These are phyloP conservation scores for Potamarius usumacintae DNA, from an alignment of 2,113 vertebrate genomes.

Conservation along the genomic window DNA sequence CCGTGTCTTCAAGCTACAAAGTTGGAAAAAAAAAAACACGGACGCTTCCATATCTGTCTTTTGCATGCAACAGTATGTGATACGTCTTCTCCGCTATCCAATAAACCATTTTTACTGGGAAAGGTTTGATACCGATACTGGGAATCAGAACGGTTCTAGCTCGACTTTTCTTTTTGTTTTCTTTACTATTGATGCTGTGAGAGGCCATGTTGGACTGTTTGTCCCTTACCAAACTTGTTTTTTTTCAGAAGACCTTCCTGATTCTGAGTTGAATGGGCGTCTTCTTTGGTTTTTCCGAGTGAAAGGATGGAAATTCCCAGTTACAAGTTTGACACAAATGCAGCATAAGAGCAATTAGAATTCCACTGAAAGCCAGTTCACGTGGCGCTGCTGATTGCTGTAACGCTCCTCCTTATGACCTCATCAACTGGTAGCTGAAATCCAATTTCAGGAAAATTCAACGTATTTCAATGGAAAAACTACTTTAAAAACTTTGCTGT, in stretches of 20 bases:
- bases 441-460: not conserved
- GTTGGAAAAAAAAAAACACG: not conserved
- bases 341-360: not conserved
- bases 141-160: not conserved
- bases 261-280: not conserved
- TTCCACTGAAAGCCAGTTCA: not conserved
- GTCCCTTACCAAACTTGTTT: not conserved
- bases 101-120: not conserved
- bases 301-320: not conserved
- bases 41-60: not conserved
- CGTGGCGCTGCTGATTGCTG: not conserved
- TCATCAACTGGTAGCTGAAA: not conserved
- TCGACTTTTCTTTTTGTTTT: not conserved
- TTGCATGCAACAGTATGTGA: not conserved
- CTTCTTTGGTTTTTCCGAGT: not conserved
- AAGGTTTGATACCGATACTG: not conserved
- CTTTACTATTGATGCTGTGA: not conserved
- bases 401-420: too few species aligned
- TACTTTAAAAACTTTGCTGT: not conserved
- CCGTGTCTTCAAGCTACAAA: not conserved
- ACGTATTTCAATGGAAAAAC: not conserved
- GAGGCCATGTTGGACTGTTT: not conserved
- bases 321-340: not conserved
- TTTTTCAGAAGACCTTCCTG: not conserved
- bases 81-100: not conserved